Conservation (phyloP, 2,113 vertebrate species). For the Callocephalon fimbriatum region DNA sequence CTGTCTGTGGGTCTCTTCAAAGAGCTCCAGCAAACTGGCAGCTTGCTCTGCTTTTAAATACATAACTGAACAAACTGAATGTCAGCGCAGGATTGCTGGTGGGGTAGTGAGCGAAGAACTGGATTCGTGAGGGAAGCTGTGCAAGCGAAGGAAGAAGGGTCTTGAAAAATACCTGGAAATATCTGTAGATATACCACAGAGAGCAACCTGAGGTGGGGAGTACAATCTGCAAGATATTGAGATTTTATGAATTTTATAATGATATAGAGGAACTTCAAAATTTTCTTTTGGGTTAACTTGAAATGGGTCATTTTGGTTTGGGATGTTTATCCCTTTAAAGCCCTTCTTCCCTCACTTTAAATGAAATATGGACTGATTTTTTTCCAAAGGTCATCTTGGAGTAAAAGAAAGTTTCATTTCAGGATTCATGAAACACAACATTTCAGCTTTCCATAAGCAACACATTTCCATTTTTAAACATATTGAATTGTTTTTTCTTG, state of each 20-base stretch:
- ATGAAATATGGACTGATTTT: background rate
- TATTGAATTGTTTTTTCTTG: background rate
- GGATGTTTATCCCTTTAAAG: background rate
- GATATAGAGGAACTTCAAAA: background rate
- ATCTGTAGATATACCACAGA: background rate
- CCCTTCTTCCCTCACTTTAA: background rate
- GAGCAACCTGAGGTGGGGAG: background rate
- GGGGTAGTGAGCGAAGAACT: background rate
- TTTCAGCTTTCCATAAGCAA: background rate
- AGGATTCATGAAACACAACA: background rate
- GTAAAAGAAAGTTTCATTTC: background rate
- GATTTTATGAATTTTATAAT: background rate
- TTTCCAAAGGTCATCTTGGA: background rate
- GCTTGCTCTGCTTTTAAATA: background rate
- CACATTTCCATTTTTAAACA: background rate
- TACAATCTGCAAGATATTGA: background rate
- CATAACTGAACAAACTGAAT: background rate
- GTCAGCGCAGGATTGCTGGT: background rate
- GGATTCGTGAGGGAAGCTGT: background rate
- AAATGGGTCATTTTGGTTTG: background rate
- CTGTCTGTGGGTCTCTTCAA: background rate
- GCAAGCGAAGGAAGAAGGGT: background rate
- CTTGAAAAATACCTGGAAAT: background rate
- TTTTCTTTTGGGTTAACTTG: background rate
- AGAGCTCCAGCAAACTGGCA: background rate